Conservation (phyloP, 2,113 vertebrate genomes). For the Salvelinus namaycush region DNA sequence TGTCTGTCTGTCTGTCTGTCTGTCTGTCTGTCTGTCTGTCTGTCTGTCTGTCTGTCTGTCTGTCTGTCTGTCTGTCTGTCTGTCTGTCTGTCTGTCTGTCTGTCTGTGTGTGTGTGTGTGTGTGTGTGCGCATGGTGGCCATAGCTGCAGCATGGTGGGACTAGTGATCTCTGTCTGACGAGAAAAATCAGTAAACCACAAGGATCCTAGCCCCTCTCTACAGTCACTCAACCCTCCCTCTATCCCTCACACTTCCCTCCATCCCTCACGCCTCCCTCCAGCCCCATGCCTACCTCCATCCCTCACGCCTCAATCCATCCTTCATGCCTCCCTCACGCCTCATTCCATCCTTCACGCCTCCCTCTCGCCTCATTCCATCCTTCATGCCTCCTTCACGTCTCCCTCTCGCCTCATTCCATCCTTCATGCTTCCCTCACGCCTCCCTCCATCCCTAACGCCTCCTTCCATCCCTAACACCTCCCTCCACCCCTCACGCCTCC, state of each 20-base stretch:
- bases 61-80: too few relatives aligned
- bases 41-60: neutral
- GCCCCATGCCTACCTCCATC: neutral
- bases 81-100: too few relatives aligned
- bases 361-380: conserved; percentile 6
- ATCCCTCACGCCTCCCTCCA: conserved; percentile 17
- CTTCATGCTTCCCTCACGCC: too few relatives aligned
- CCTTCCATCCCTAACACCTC: neutral
- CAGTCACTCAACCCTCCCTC: neutral
- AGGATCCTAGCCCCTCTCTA: conserved; percentile 36
- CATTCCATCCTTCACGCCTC: conserved; percentile 5
- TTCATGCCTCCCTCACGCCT: neutral
- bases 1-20: too few relatives aligned
- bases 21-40: too few relatives aligned
- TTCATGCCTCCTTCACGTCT: neutral
- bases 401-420: too few relatives aligned
- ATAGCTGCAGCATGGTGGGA: conserved; percentile 54
- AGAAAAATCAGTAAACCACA: conserved; percentile 73
- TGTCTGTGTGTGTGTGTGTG: conserved; percentile 21
- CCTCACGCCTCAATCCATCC: neutral
- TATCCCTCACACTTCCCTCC: neutral
- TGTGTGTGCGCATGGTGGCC: conserved; percentile 40
- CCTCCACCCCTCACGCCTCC: neutral
- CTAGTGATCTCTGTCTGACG: conserved; percentile 56
- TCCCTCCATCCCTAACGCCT: too few relatives aligned